Evolutionary conservation across 2,888 invertebrate species (phyloP), one percentile per base, ranked within the genome.

Genomic region (Cryptus armator): DNA sequence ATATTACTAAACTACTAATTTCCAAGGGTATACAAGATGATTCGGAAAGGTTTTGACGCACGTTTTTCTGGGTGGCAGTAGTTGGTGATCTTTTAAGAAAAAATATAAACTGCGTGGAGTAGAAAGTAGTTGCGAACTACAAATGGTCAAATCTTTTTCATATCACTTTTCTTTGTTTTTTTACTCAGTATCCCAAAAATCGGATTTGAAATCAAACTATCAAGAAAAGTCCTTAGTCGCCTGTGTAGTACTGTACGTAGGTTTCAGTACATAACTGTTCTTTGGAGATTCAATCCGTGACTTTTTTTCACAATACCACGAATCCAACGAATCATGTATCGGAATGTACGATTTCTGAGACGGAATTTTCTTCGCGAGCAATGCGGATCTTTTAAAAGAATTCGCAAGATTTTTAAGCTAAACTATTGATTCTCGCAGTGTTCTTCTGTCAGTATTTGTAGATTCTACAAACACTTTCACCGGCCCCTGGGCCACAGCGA

Each of bases 391-490:
- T 59, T 32, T 2, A 32, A 29, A 59, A 59, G 59, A 29, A 59
- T 32, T 59, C 59, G 14, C 59, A 59, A 59, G 59, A 29, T 32
- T 29, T 32, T 14, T 4, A 32, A 32, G 59, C 12, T 59, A 5
- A 32, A 59, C n/a, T 48, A 48, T 48, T 48, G 2, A 48, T 12
- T 48, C n/a, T n/a, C 12, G 12, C n/a, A 51, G 32, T 29, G 16
- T 16, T 7, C 10, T 48, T 32, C 24, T 14, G 9, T 9, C 29
- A 24, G 32, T 32, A 51, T 70, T 70, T 51, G 3, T 51, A 70
- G 70, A 9, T 46, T 44, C 59, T 24, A 44, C 16, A 53, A n/a
- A 43, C 56, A 44, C 59, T 44, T 59, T 59, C 72, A 72, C 72
- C 44, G 56, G 5, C n/a, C 43, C 43, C 37, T 48, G 16, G 24